phyloP scores from a whole-genome alignment of 2,797 vertebrate genomes.

The Hemibagrus guttatus region DNA sequence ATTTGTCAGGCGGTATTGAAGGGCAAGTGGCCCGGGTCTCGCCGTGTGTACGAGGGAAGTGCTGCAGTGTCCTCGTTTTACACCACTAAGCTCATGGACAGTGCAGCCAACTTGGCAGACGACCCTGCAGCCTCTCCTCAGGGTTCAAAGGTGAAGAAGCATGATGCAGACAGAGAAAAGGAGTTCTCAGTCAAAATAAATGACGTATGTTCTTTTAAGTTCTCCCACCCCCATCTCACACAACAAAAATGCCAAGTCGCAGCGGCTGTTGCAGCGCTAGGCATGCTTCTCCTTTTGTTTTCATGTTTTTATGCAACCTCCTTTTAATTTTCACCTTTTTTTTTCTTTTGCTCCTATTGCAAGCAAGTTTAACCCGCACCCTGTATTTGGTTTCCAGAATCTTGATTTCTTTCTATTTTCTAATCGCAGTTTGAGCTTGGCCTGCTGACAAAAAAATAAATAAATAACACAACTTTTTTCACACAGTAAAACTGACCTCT shows the following conservation, averaged over 20 bases:
- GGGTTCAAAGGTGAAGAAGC: slow-evolving; percentile 99
- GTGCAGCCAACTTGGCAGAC: slow-evolving; percentile 81
- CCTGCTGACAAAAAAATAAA: slow-evolving; percentile 1
- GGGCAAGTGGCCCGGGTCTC: slow-evolving; percentile 92
- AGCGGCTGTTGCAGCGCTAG: slow-evolving; percentile 73
- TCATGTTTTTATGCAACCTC: neutral
- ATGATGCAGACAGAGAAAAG: slow-evolving; percentile 99
- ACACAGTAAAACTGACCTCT: slow-evolving; percentile 2
- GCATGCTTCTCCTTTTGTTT: slow-evolving; percentile 64
- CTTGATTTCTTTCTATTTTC: neutral
- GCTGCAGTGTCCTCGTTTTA: slow-evolving; percentile 96
- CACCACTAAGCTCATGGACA: slow-evolving; percentile 96
- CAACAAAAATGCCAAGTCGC: slow-evolving; percentile 31
- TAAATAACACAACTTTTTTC: neutral
- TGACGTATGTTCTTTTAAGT: slow-evolving; percentile 98
- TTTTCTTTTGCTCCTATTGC: slow-evolving; percentile 54
- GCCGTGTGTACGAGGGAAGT: slow-evolving; percentile 85
- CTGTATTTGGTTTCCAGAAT: slow-evolving; percentile 43
- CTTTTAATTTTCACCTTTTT: neutral
- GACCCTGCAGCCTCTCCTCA: slow-evolving; percentile 89
- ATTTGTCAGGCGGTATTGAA: slow-evolving; percentile 98
- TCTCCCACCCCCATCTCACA: slow-evolving; percentile 66
- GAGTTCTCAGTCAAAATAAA: slow-evolving; percentile 99
- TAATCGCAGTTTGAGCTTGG: slow-evolving; percentile 9
- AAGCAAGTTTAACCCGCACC: slow-evolving; percentile 62